Percentiles rank a stretch among this genome's conserved stretches.
phyloP scores from a whole-genome alignment of 2,113 vertebrate species.

The Chunga burmeisteri region DNA sequence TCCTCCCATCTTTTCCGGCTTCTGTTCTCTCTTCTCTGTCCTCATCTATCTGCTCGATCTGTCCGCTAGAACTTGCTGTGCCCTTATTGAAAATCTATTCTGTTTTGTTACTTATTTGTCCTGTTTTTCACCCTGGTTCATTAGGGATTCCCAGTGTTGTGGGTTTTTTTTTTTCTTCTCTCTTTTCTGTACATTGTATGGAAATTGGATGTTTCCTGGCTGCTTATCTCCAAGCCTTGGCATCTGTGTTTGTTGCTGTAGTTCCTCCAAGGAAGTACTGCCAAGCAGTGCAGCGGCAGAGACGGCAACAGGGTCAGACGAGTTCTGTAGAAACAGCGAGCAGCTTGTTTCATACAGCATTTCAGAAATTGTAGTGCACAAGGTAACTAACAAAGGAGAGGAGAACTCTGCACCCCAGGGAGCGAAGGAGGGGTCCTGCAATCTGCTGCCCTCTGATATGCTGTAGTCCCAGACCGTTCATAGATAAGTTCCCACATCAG shows the following conservation, averaged over 20 bases:
- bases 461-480: background rate
- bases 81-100: conserved; percentile 49
- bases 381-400: background rate
- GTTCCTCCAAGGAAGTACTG: conserved; percentile 37
- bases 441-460: rapidly evolving
- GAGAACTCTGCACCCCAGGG: background rate
- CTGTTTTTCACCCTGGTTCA: conserved; percentile 20
- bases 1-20: background rate
- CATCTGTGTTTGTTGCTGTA: conserved; percentile 58
- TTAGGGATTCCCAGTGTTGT: conserved; percentile 35
- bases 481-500: background rate
- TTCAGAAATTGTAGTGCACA: background rate
- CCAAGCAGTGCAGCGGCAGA: conserved; percentile 3
- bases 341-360: background rate
- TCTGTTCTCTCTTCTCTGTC: conserved; percentile 12
- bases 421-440: background rate
- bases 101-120: conserved; percentile 22
- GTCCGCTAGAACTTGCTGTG: conserved; percentile 2
- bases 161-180: background rate
- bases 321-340: background rate
- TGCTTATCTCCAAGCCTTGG: conserved; percentile 46
- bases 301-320: background rate
- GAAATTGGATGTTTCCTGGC: conserved; percentile 26
- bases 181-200: conserved; percentile 13
- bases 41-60: background rate